Base-by-base conservation (phyloP, 2,888 invertebrate genomes). In the Cheilosia scutellata region DNA sequence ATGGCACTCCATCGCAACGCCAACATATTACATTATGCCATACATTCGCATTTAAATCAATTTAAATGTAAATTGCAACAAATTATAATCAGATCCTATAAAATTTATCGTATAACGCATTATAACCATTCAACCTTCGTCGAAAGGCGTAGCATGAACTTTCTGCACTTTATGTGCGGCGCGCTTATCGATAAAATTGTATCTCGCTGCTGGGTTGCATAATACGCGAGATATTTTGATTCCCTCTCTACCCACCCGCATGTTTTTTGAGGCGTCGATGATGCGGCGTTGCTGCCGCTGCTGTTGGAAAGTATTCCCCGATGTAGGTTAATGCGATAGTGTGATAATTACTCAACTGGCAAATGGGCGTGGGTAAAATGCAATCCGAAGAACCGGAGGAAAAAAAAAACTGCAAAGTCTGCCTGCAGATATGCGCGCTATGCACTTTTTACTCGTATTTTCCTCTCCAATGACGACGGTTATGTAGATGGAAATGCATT, bases 261-360 rank as follows among this genome's bases (percentile, higher is more conserved):
- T 40, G 60, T 16, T 71, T 57, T 40, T 58, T 77, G 20, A 60
- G 63, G 20, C 40, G 44, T 66, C 60, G 42, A 42, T 66, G 62
- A 58, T 68, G 57, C 16, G 70, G 40, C 57, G 70, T 29, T 27
- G 60, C 33, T 51, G 40, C 29, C 66, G 84, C 31, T 31, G 31
- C 33, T 37, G 37, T 11, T 71, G 84, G 60, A 80, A 71, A 84
- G 80, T 76, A 71, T 75, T 63, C 60, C 51, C 63, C 76, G 44
- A 86, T 82, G 80, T 86, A 76, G 86, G 86, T 86, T 86, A 86
- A 86, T 86, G 86, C 76, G 82, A 86, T 86, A 82, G 86, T 80
- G 86, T 76, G 82, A 86, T 86, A 86, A 86, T 86, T 86, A 86
- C 82, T 86, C 82, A 86, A 82, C 86, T 76, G 80, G 65, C 71